Base-by-base conservation (phyloP, 2,888 invertebrate species). In the Plebejus anna region DNA sequence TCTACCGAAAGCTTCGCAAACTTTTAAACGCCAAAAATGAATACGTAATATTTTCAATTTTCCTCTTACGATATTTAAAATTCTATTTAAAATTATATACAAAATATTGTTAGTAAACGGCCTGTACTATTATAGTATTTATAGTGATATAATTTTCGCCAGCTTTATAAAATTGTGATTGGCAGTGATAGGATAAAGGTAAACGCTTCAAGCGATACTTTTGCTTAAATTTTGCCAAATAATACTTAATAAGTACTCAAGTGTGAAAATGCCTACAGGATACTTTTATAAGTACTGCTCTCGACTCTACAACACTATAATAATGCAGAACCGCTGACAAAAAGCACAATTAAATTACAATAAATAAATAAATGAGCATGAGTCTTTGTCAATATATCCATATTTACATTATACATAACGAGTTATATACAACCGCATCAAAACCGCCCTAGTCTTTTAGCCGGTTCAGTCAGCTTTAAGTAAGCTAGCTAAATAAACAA, bases 341-440 rank as follows among this genome's bases (percentile, higher is more conserved):
- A 55, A 73, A 73, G 73, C 73, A 32, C 55, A 73, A 73, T 73
- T 32, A 73, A 51, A 73, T 55, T 73, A 73, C 55, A 73, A 55
- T 73, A 73, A 73, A 73, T 70, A 70, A 66, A 55, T 66, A 66
- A 73, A 73, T 73, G 55, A 73, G 73, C 73, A 73, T 55, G 73
- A 73, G 51, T 73, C 73, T 73, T 51, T 51, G 51, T 51, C 72
- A 72, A 72, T 72, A 72, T 73, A 51, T 73, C 73, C 73, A 55
- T 73, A 73, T 73, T 73, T 73, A 73, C 73, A 73, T 51, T 73
- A 55, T 73, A 73, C 73, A 73, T 51, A 51, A 73, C 73, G 73
- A 73, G 32, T 55, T 73, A 73, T 73, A 51, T 73, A 73, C 73
- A 73, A 73, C 51, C 51, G 73, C 73, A 73, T 51, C 73, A 51